A percentile compares a stretch with the other conserved stretches of the same genome.
These are phyloP conservation scores for Amphipoea oculea DNA, from an alignment of 2,888 invertebrate genomes.

Conservation along the genomic window DNA sequence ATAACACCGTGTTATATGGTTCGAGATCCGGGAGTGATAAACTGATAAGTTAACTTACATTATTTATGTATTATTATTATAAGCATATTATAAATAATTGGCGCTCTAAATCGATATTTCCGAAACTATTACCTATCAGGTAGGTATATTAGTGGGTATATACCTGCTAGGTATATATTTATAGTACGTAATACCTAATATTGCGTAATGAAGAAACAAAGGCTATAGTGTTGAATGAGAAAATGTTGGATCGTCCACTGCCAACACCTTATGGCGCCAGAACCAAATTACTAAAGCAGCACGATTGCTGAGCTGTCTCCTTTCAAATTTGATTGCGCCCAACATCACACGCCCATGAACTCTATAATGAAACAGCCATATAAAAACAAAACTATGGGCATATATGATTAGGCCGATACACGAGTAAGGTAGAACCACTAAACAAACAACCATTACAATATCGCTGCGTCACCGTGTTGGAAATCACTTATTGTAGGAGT, in stretches of 20 bases:
- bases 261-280: conserved; percentile 88
- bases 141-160: too few relatives aligned
- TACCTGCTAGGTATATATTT: not conserved
- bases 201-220: conserved; percentile 51
- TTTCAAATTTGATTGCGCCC: conserved; percentile 90
- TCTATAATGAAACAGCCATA: conserved; percentile 89
- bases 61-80: too few relatives aligned
- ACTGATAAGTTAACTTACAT: not conserved
- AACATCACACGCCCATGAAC: conserved; percentile 90
- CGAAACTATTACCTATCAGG: not conserved
- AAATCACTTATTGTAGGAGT: conserved; percentile 90
- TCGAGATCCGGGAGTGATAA: not conserved
- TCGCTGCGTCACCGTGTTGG: conserved; percentile 87
- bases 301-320: conserved; percentile 87
- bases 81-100: too few relatives aligned
- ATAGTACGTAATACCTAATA: not conserved
- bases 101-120: conserved; percentile 7
- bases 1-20: not conserved
- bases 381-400: conserved; percentile 90
- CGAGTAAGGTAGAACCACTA: conserved; percentile 90
- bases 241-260: conserved; percentile 76
- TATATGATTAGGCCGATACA: conserved; percentile 90
- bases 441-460: conserved; percentile 90
- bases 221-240: conserved; percentile 72
- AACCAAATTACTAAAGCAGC: conserved; percentile 85